Percentiles rank a stretch among this genome's conserved stretches.
Evolutionary conservation across 2,113 vertebrate genomes (phyloP).

Genomic region (Zosterops lateralis): DNA sequence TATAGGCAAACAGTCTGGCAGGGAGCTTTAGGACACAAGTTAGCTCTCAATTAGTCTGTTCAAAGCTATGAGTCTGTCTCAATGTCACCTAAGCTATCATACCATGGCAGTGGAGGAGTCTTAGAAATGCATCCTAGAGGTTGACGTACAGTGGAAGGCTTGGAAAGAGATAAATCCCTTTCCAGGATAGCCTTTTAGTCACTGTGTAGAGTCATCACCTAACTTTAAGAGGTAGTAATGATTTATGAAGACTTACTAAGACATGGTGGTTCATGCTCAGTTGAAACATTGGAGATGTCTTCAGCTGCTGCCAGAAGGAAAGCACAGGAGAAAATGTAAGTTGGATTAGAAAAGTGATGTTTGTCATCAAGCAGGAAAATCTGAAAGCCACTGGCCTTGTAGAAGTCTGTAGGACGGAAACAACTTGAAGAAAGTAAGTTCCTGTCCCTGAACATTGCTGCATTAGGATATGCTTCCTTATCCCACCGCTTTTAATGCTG

Average conservation of each 20-base stretch:
- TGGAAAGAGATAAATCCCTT: neutral
- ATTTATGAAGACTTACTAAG: conserved; percentile 62
- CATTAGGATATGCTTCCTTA: neutral
- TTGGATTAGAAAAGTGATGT: neutral
- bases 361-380: neutral
- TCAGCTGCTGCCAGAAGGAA: conserved; percentile 43
- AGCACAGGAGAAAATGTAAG: neutral
- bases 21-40: neutral
- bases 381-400: neutral
- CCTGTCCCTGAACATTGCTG: neutral
- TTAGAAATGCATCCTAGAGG: neutral
- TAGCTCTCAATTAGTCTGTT: neutral
- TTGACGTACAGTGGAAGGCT: neutral
- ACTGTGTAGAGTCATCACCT: neutral
- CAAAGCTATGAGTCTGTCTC: neutral
- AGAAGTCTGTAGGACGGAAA: neutral
- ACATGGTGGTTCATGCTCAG: conserved; percentile 35
- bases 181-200: neutral
- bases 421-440: neutral
- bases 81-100: neutral
- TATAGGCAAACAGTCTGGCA: neutral
- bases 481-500: neutral
- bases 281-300: neutral
- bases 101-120: neutral
- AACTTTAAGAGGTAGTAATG: neutral